Percentiles rank a stretch among this genome's conserved stretches.
Conservation (phyloP, 1,140 invertebrate species). For the Drosophila subobscura region DNA sequence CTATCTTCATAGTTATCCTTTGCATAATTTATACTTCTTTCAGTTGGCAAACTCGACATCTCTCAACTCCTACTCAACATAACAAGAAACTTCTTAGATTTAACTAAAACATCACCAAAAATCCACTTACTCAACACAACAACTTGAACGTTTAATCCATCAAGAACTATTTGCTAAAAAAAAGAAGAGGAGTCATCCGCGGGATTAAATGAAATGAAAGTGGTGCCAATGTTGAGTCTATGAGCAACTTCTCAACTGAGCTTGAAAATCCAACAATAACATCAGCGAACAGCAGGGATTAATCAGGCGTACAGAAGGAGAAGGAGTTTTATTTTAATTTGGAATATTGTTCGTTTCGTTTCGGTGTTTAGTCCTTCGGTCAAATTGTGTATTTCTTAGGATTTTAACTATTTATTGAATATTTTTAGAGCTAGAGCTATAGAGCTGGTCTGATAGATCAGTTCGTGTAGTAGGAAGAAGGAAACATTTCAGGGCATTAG, state of each 20-base stretch:
- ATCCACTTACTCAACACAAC: constrained; percentile 55
- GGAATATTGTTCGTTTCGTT: constrained; percentile 17
- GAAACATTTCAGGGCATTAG: constrained; percentile 41
- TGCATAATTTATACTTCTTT: background rate
- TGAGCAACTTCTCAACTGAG: constrained; percentile 15
- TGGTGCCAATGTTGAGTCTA: constrained; percentile 34
- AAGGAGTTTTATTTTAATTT: constrained; percentile 35
- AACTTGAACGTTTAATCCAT: constrained; percentile 34
- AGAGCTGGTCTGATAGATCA: constrained; percentile 12
- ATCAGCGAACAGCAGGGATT: constrained; percentile 37
- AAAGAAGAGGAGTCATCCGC: constrained; percentile 10
- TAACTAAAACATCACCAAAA: constrained; percentile 59
- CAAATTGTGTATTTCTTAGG: constrained; percentile 22
- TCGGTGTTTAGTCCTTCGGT: constrained; percentile 6
- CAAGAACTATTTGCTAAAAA: constrained; percentile 25
- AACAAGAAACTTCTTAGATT: constrained; percentile 74
- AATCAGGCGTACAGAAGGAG: constrained; percentile 23
- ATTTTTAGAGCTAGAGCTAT: constrained; percentile 43
- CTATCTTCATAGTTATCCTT: background rate
- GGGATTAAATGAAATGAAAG: constrained; percentile 29
- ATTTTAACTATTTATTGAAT: constrained; percentile 51
- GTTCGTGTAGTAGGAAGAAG: constrained; percentile 9
- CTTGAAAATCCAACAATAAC: constrained; percentile 37
- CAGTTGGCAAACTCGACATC: constrained; percentile 72
- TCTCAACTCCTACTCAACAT: constrained; percentile 72